phyloP scores from a whole-genome alignment of 2,888 invertebrate genomes.

The Tribolium freemani region DNA sequence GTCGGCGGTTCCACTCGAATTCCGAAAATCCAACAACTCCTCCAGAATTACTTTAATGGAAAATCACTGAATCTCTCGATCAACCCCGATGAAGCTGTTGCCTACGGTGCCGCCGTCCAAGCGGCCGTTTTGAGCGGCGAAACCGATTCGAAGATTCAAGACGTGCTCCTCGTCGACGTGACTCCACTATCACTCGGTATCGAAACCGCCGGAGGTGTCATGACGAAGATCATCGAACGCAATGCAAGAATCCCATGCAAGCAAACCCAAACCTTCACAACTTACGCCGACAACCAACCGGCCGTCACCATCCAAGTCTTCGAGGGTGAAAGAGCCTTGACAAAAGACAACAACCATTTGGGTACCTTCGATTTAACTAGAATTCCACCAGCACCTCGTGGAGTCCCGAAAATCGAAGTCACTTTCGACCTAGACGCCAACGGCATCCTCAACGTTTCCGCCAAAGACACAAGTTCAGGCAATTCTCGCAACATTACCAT shows the following conservation, averaged over 20 bases:
- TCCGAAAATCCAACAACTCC: slow-evolving; percentile 81
- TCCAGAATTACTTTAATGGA: slow-evolving; percentile 83
- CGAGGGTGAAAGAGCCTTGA: slow-evolving; percentile 80
- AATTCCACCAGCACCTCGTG: slow-evolving; percentile 79
- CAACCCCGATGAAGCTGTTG: slow-evolving; percentile 66
- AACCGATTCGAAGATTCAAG: slow-evolving; percentile 81
- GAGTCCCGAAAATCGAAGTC: slow-evolving; percentile 78
- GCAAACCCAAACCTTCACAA: slow-evolving; percentile 74
- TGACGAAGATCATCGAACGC: slow-evolving; percentile 76
- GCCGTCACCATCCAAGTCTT: slow-evolving; percentile 74
- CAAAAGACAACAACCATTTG: slow-evolving; percentile 62
- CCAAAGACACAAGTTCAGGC: slow-evolving; percentile 74
- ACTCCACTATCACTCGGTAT: slow-evolving; percentile 80
- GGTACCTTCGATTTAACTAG: slow-evolving; percentile 78
- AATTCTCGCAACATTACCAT: slow-evolving; percentile 83
- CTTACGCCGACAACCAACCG: slow-evolving; percentile 78
- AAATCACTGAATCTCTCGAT: slow-evolving; percentile 64
- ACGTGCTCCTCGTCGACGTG: slow-evolving; percentile 79
- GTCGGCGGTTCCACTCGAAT: slow-evolving; percentile 88
- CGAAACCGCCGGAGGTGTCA: slow-evolving; percentile 88
- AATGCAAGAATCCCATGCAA: slow-evolving; percentile 73
- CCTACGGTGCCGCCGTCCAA: slow-evolving; percentile 65
- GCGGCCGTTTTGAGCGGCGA: slow-evolving; percentile 63
- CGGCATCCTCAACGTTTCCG: slow-evolving; percentile 74
- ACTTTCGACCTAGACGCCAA: slow-evolving; percentile 83